These are phyloP conservation scores for Rostratula benghalensis DNA, from an alignment of 2,113 vertebrate species.

Conservation along the genomic window DNA sequence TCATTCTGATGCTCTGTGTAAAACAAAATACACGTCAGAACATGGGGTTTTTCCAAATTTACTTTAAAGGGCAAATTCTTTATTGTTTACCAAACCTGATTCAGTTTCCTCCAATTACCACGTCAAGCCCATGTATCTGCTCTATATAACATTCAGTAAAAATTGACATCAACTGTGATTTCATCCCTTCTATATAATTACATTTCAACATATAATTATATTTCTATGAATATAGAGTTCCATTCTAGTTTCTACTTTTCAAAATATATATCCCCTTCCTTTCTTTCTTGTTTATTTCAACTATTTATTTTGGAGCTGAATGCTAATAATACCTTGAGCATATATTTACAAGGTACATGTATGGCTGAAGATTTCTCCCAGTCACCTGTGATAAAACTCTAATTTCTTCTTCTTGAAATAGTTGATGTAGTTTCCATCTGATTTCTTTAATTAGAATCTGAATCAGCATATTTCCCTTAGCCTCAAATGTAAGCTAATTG, in stretches of 20 bases:
- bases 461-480: not conserved
- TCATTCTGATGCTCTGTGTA: not conserved
- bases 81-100: constrained; percentile 35
- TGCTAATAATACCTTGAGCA: not conserved
- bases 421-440: not conserved
- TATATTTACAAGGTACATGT: not conserved
- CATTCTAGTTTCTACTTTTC: not conserved
- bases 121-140: constrained; percentile 49
- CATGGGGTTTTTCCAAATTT: not conserved
- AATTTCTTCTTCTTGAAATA: not conserved
- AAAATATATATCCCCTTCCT: not conserved
- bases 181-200: constrained; percentile 56
- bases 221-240: constrained; percentile 13
- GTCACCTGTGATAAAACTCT: not conserved
- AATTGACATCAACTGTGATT: constrained; percentile 46
- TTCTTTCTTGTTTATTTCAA: not conserved
- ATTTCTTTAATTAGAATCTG: constrained; percentile 17
- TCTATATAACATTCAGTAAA: constrained; percentile 36
- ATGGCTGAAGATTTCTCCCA: not conserved
- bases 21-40: not conserved
- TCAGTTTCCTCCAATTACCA: constrained; percentile 49
- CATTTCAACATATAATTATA: constrained; percentile 48
- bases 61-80: constrained; percentile 31
- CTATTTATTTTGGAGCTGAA: not conserved
- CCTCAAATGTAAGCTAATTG: not conserved